phyloP scores from a whole-genome alignment of 2,888 invertebrate genomes.

The Drosophila longiperda region DNA sequence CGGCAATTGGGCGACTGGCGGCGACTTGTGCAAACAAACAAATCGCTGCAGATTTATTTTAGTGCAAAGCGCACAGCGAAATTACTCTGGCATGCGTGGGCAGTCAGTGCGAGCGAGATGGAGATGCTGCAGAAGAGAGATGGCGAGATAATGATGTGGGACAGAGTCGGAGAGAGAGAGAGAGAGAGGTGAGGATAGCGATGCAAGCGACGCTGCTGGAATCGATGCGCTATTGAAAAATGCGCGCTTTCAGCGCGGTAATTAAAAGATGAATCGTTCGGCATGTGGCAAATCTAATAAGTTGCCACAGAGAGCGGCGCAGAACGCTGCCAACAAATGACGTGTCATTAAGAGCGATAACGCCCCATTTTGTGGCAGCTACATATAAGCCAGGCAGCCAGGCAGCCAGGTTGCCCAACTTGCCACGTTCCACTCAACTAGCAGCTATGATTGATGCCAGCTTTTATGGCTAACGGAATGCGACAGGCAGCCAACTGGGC shows the following conservation, averaged over 20 bases:
- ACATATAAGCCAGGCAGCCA: slow-evolving; percentile 9
- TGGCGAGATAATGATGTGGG: background rate
- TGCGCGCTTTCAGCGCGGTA: slow-evolving; percentile 83
- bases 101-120: slow-evolving; percentile 31
- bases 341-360: slow-evolving; percentile 82
- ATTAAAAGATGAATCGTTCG: slow-evolving; percentile 84
- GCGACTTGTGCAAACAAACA: slow-evolving; percentile 79
- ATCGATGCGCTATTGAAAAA: slow-evolving; percentile 78
- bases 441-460: slow-evolving; percentile 77
- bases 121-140: background rate
- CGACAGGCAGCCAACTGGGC: slow-evolving; percentile 38
- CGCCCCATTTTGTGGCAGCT: slow-evolving; percentile 75
- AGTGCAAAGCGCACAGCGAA: slow-evolving; percentile 68
- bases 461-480: slow-evolving; percentile 73
- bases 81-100: slow-evolving; percentile 71
- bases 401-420: slow-evolving; percentile 13
- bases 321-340: slow-evolving; percentile 70
- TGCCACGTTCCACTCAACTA: slow-evolving; percentile 30
- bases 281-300: slow-evolving; percentile 70
- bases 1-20: slow-evolving; percentile 48
- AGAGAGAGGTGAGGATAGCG: background rate
- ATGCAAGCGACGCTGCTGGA: slow-evolving; percentile 24
- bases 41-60: slow-evolving; percentile 78
- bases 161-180: background rate
- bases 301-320: slow-evolving; percentile 41